phyloP scores from a whole-genome alignment of 2,888 invertebrate genomes.

The Cataglyphis cursor region DNA sequence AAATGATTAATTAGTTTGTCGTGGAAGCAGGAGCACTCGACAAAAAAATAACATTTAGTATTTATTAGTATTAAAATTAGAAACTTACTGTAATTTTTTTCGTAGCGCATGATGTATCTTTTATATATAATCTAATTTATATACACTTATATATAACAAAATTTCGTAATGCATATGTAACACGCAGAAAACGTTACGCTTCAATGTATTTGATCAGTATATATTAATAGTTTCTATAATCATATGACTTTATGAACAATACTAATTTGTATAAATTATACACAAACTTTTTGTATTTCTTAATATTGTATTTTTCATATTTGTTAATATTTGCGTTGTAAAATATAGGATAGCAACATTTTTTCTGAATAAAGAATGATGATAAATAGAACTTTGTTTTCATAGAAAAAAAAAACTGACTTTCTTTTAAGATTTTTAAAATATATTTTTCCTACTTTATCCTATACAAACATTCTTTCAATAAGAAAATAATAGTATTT shows the following conservation, averaged over 20 bases:
- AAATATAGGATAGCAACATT: slow-evolving; percentile 2
- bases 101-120: slow-evolving; percentile 13
- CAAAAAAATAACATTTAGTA: slow-evolving; percentile 21
- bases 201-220: background rate
- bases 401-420: slow-evolving; percentile 13
- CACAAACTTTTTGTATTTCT: background rate
- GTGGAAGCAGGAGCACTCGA: slow-evolving; percentile 31
- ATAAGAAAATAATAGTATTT: slow-evolving; percentile 13
- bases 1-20: slow-evolving; percentile 31
- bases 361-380: slow-evolving; percentile 20
- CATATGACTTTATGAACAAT: background rate
- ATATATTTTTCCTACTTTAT: slow-evolving; percentile 18
- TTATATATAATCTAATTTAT: slow-evolving; percentile 23
- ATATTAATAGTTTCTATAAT: background rate
- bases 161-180: background rate
- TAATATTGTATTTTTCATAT: slow-evolving; percentile 7
- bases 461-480: slow-evolving; percentile 16
- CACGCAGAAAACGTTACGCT: slow-evolving; percentile 6
- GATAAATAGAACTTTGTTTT: slow-evolving; percentile 21
- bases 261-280: background rate
- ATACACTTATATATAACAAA: slow-evolving; percentile 5
- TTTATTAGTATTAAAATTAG: slow-evolving; percentile 14
- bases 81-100: slow-evolving; percentile 44
- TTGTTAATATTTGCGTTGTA: background rate
- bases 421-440: slow-evolving; percentile 22